A percentile compares a stretch with the other conserved stretches of the same genome.
Conservation (phyloP, 2,888 invertebrate species). For the Aleiodes alternator region DNA sequence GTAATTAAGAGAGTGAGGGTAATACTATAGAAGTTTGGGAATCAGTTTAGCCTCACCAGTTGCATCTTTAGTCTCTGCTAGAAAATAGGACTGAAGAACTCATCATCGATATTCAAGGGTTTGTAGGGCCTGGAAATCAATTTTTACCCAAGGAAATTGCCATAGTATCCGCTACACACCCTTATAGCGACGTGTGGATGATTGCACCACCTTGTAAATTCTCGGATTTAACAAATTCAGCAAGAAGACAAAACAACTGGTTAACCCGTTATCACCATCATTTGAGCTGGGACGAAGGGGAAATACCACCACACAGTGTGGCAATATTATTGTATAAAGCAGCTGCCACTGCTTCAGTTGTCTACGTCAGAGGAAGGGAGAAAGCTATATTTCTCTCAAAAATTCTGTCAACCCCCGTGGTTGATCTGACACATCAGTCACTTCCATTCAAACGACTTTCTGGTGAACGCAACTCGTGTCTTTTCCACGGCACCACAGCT, state of each 20-base stretch:
- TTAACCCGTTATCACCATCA: conserved; percentile 1
- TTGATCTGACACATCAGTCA: no score
- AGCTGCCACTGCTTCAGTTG: not conserved
- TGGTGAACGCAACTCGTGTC: no score
- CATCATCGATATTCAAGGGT: no score
- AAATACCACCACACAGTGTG: not conserved
- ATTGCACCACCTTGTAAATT: conserved; percentile 26
- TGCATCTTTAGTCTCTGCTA: no score
- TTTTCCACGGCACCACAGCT: no score
- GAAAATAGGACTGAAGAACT: no score
- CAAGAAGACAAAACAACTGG: conserved; percentile 11
- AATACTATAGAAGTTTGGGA: conserved; percentile 41
- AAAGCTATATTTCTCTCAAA: no score
- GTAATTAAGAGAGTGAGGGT: no score
- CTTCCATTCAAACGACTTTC: no score
- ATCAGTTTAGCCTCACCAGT: conserved; percentile 31
- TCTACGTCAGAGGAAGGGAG: not conserved
- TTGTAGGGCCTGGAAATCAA: no score
- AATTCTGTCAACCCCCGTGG: no score
- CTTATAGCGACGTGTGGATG: conserved; percentile 32
- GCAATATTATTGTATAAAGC: not conserved
- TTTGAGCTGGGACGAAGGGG: conserved; percentile 42
- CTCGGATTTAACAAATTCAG: not conserved
- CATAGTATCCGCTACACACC: not conserved
- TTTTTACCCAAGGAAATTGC: conserved; percentile 31